Evolutionary conservation across 1,140 invertebrate genomes (phyloP).

Genomic region (Berghia stephanieae): DNA sequence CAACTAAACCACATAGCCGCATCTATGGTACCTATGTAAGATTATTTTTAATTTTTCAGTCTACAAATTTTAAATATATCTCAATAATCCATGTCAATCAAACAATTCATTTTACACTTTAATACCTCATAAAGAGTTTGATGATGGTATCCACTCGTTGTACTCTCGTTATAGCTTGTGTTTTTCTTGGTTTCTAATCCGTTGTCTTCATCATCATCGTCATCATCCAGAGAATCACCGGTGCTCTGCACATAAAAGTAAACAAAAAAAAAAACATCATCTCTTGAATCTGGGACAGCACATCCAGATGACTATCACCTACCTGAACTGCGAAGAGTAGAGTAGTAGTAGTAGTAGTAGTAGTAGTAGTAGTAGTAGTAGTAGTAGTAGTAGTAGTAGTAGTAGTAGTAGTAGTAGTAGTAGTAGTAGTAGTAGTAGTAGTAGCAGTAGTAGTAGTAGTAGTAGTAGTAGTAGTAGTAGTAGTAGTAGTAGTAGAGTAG

Average conservation of each 20-base stretch:
- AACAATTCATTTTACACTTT: no score
- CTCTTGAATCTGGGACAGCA: not conserved
- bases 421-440: not conserved
- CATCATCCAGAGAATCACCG: constrained; percentile 74
- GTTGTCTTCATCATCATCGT: constrained; percentile 69
- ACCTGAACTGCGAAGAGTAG: not conserved
- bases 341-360: not conserved
- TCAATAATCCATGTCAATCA: no score
- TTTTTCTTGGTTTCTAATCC: constrained; percentile 66
- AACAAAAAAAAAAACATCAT: not conserved
- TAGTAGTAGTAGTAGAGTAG: no score
- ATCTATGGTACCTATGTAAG: no score
- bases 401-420: not conserved
- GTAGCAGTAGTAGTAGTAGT: not conserved
- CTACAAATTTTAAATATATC: no score
- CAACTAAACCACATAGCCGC: no score
- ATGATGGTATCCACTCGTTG: constrained; percentile 28
- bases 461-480: no score
- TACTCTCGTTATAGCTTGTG: constrained; percentile 71
- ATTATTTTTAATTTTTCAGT: no score
- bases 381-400: not conserved
- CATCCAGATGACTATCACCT: not conserved
- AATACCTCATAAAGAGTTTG: constrained; percentile 24
- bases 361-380: not conserved
- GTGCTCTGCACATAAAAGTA: constrained; percentile 69